A percentile compares a stretch with the other conserved stretches of the same genome.
Conservation (phyloP, 2,797 vertebrate species). For the Acridotheres tristis region DNA sequence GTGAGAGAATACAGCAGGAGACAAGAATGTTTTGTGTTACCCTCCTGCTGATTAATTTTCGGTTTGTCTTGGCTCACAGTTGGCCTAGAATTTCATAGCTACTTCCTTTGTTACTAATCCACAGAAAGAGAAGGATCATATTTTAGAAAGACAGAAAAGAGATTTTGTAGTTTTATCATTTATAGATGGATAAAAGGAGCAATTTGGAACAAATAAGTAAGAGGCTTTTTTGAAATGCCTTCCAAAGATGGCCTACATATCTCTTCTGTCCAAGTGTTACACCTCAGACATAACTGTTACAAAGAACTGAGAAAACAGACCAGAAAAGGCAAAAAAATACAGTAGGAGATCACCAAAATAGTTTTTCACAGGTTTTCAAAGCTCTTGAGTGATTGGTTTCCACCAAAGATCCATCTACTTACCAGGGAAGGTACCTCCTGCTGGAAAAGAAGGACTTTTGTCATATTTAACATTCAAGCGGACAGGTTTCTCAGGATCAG, state of each 20-base stretch:
- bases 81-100: neutral
- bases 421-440: conserved; percentile 88
- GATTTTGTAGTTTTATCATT: neutral
- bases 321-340: neutral
- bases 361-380: neutral
- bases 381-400: neutral
- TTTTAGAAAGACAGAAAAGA: neutral
- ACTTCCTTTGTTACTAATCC: neutral
- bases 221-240: neutral
- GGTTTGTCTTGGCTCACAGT: neutral
- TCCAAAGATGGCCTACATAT: neutral
- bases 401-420: conserved; percentile 12
- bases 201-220: neutral
- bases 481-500: conserved; percentile 86
- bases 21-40: neutral
- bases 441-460: conserved; percentile 71
- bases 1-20: neutral
- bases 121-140: neutral
- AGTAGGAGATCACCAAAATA: neutral
- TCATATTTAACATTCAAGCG: conserved; percentile 82
- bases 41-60: neutral
- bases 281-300: neutral
- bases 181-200: neutral
- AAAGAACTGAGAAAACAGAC: neutral
- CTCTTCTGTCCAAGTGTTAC: neutral